Base-by-base conservation (phyloP, 2,797 vertebrate species). In the Myoxocephalus aenaeus region DNA sequence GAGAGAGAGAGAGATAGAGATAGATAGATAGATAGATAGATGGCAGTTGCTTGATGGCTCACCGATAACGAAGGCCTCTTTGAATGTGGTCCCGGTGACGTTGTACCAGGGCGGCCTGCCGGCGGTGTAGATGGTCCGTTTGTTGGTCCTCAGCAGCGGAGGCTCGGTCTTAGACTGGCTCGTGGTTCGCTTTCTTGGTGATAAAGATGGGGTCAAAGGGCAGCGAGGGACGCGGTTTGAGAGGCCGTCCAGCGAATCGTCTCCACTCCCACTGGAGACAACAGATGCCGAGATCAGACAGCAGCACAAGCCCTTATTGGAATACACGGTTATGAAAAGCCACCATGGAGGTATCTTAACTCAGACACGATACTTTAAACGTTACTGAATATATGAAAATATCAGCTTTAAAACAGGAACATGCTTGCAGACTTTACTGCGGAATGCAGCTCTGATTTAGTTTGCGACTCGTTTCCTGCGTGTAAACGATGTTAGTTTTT, bases 41-140 rank as follows among this genome's bases (percentile, higher is more conserved):
- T 27, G 25, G 2, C 25, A 8, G 44, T 4, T 15, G 11, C 18
- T 5, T 5, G 27, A 15, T 57, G 8, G 51, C 91, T 88, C 85
- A 97, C 97, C 97, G 22, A 97, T 97, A 20, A 97, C 97, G 27
- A 97, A 97, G 64, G 97, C 97, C 90, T 97, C 97, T 76, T 96
- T 97, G 84, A 97, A 97, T 20, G 96, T 97, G 65, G 96, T 97
- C 58, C 97, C 97, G 0, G 96, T 96, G 83, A 97, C 97, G 53
- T 96, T 97, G 95, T 98, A 97, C 97, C 97, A 97, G 0, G 96
- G 97, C 0, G 97, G 97, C 17, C 97, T 89, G 17, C 97, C 96
- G 0, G 97, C 97, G 0, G 96, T 97, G 93, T 97, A 98, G 85
- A 97, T 97, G 32, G 97, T 98, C 73, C 97, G 93, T 56, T 97